These are phyloP conservation scores for Sapajus apella DNA, from an alignment of 2,113 vertebrate species.

Conservation along the genomic window DNA sequence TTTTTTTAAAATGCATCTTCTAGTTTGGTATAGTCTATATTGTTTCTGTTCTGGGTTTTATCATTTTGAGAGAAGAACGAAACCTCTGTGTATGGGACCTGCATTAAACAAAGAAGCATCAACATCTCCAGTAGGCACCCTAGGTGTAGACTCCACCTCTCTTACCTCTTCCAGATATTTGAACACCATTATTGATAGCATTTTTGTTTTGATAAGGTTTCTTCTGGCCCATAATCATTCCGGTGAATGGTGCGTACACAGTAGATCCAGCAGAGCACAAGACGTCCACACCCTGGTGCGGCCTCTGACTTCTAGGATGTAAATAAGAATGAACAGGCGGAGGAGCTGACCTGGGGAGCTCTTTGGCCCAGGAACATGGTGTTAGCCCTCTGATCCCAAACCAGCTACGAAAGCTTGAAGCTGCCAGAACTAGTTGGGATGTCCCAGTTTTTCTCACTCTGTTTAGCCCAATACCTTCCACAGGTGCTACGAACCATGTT, in stretches of 20 bases:
- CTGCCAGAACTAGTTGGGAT: background rate
- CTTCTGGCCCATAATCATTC: slow-evolving; percentile 78
- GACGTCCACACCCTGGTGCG: slow-evolving; percentile 83
- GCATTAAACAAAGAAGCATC: background rate
- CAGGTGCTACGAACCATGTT: background rate
- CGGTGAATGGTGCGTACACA: slow-evolving; percentile 86
- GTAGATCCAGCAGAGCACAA: slow-evolving; percentile 84
- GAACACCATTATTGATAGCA: slow-evolving; percentile 86
- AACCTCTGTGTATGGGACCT: background rate
- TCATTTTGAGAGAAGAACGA: background rate
- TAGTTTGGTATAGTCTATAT: background rate
- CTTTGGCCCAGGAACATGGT: background rate
- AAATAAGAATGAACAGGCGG: background rate
- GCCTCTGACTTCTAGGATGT: slow-evolving; percentile 66
- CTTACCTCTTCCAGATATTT: slow-evolving; percentile 82
- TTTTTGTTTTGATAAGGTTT: slow-evolving; percentile 80
- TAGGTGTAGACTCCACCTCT: accelerated
- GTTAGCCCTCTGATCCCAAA: background rate
- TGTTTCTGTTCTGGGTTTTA: background rate
- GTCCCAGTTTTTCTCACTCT: background rate
- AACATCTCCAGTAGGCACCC: background rate
- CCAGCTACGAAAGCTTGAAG: background rate
- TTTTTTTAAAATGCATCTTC: background rate
- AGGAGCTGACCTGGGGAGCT: background rate
- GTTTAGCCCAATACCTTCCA: background rate